A percentile compares a stretch with the other conserved stretches of the same genome.
phyloP scores from a whole-genome alignment of 2,888 invertebrate species.

The Polydrusus tereticollis region DNA sequence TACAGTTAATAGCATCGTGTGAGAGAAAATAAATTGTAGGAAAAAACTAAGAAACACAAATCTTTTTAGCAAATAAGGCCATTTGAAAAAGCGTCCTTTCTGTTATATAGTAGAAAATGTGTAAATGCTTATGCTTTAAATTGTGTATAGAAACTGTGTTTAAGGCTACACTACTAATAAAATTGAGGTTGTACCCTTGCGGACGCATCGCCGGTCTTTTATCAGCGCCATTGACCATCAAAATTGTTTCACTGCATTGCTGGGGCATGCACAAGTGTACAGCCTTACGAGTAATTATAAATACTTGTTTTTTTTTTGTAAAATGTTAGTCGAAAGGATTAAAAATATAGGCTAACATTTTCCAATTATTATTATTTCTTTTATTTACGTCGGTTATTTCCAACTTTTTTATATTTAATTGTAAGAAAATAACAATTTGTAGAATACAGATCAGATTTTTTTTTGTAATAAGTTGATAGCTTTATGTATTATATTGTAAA shows the following conservation, averaged over 20 bases:
- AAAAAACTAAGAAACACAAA: neutral
- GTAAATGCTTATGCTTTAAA: conserved; percentile 44
- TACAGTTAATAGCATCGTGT: neutral
- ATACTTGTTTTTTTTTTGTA: neutral
- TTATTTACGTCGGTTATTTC: conserved; percentile 29
- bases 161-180: conserved; percentile 5
- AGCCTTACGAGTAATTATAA: no score
- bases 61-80: conserved; percentile 29
- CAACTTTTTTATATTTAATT: conserved; percentile 29
- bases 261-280: no score
- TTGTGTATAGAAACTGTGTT: conserved; percentile 37
- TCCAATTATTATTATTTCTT: neutral
- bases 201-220: no score
- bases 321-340: neutral
- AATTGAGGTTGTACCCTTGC: neutral
- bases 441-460: conserved; percentile 28
- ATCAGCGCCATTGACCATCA: no score
- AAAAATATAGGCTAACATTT: no score
- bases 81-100: conserved; percentile 24
- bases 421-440: conserved; percentile 36
- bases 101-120: conserved; percentile 27
- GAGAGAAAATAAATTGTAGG: neutral
- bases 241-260: no score
- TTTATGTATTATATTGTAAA: conserved; percentile 65
- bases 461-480: conserved; percentile 50